phyloP scores from a whole-genome alignment of 2,888 invertebrate species.

The Drosophila birchii region DNA sequence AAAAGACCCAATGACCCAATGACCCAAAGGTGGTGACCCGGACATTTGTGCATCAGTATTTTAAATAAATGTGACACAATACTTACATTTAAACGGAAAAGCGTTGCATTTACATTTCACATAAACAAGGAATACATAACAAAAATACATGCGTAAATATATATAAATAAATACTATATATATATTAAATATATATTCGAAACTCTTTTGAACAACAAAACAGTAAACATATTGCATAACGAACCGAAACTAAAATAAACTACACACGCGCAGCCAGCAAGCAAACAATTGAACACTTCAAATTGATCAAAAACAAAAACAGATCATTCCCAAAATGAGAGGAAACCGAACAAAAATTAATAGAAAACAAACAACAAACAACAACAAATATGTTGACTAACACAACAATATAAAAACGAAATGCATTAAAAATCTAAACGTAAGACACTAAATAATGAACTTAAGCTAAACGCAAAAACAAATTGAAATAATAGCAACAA shows the following conservation, averaged over 20 bases:
- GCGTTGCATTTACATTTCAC: conserved; percentile 76
- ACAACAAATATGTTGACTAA: conserved; percentile 63
- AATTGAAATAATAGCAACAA: conserved; percentile 65
- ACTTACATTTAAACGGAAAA: conserved; percentile 54
- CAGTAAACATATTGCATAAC: conserved; percentile 47
- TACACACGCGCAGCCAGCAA: conserved; percentile 47
- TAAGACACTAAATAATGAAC: conserved; percentile 48
- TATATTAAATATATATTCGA: conserved; percentile 62
- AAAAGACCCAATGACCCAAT: not conserved
- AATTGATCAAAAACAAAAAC: conserved; percentile 42
- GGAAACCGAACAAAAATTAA: conserved; percentile 26
- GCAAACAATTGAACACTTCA: conserved; percentile 40
- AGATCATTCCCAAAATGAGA: conserved; percentile 11
- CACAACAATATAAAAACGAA: conserved; percentile 52
- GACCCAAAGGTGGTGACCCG: conserved; percentile 11
- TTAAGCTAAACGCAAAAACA: conserved; percentile 49
- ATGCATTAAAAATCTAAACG: conserved; percentile 45
- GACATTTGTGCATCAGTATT: conserved; percentile 65
- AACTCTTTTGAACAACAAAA: conserved; percentile 58
- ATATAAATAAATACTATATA: conserved; percentile 48
- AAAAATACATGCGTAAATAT: conserved; percentile 49
- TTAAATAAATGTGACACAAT: conserved; percentile 60
- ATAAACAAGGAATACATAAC: conserved; percentile 50
- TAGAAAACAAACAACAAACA: conserved; percentile 34
- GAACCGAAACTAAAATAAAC: conserved; percentile 33